A percentile compares a stretch with the other conserved stretches of the same genome.
These are phyloP conservation scores for Macropus fuliginosus DNA, from an alignment of 2,797 vertebrate species.

Conservation along the genomic window DNA sequence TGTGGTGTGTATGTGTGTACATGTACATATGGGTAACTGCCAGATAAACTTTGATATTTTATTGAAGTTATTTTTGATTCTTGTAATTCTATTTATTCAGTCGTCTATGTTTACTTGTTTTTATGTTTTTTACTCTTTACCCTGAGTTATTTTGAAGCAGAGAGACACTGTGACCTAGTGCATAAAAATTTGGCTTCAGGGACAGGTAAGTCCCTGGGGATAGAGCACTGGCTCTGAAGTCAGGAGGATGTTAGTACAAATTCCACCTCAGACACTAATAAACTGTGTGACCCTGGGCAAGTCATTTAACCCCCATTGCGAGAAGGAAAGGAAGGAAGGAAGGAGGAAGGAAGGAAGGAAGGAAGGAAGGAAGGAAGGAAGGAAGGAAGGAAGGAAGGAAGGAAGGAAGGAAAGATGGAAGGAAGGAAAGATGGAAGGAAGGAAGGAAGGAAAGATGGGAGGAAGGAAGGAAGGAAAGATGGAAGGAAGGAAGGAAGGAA, in stretches of 20 bases:
- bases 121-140: not conserved
- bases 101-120: not conserved
- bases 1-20: not conserved
- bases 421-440: too few species aligned
- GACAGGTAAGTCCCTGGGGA: not conserved
- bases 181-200: not conserved
- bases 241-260: not conserved
- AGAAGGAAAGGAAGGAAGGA: too few species aligned
- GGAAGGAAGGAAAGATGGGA: too few species aligned
- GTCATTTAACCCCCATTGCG: not conserved
- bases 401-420: too few species aligned
- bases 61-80: not conserved
- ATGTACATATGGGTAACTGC: not conserved
- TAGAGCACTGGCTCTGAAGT: not conserved
- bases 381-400: too few species aligned
- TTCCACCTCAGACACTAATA: not conserved
- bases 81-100: not conserved
- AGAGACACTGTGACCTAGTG: not conserved
- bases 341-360: too few species aligned
- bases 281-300: not conserved
- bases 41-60: not conserved
- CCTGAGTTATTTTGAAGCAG: not conserved
- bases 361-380: too few species aligned
- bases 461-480: too few species aligned
- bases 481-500: too few species aligned